These are phyloP conservation scores for Lutjanus campechanus DNA, from an alignment of 2,797 vertebrate genomes.

Conservation along the genomic window DNA sequence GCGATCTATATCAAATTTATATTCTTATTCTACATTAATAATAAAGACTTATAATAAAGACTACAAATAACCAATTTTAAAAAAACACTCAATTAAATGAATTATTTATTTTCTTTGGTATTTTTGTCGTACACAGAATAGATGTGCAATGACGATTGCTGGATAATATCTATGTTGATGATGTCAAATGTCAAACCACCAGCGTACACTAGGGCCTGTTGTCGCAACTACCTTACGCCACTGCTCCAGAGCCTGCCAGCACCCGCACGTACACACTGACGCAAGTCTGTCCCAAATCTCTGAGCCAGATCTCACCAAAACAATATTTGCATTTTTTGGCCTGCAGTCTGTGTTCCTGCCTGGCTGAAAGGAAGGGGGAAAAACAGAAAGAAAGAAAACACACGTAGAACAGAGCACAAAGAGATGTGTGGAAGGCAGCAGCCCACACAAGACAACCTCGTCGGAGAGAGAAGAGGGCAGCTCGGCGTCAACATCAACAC, in stretches of 20 bases:
- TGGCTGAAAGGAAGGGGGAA: constrained; percentile 31
- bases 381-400: constrained; percentile 1
- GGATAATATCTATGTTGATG: no score
- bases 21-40: no score
- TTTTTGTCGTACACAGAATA: no score
- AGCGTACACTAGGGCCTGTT: no score
- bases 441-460: constrained; percentile 71
- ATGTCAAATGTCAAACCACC: no score
- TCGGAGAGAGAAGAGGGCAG: constrained; percentile 64
- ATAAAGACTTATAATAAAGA: no score
- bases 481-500: constrained; percentile 75
- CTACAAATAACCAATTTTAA: no score
- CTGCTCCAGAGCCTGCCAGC: constrained; percentile 52
- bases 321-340: constrained; percentile 73
- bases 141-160: no score
- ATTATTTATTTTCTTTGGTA: no score
- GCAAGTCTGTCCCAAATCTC: constrained; percentile 71
- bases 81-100: no score
- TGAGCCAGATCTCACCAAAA: constrained; percentile 77
- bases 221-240: no score
- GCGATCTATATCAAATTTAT: no score
- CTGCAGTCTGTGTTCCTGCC: constrained; percentile 62
- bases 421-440: constrained; percentile 64
- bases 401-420: constrained; percentile 63
- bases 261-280: constrained; percentile 65